Evolutionary conservation across 2,888 invertebrate species (phyloP).

Genomic region (Mactromeris polynyma): DNA sequence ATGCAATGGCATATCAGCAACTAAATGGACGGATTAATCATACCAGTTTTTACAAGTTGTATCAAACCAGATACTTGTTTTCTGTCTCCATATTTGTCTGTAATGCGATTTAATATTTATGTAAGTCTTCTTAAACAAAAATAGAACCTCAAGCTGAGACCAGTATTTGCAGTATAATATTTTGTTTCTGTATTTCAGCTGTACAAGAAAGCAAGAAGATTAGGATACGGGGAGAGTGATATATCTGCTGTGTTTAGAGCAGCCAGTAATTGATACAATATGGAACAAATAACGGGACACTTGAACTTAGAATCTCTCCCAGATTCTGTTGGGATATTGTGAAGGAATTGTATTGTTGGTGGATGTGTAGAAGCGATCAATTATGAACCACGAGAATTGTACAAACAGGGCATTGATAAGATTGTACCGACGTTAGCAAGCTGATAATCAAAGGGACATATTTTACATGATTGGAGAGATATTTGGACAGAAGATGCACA

Average conservation of each 20-base stretch:
- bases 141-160: no score
- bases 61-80: no score
- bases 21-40: no score
- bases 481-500: not conserved
- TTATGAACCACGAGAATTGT: not conserved
- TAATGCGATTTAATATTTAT: no score
- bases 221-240: slow-evolving; percentile 97
- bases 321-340: not conserved
- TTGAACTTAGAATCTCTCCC: not conserved
- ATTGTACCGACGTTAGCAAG: not conserved
- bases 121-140: no score
- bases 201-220: slow-evolving; percentile 97
- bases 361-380: not conserved
- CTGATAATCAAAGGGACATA: not conserved
- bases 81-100: no score
- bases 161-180: no score
- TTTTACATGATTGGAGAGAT: not conserved
- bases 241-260: slow-evolving; percentile 95
- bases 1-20: no score
- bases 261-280: slow-evolving; percentile 77
- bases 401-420: not conserved
- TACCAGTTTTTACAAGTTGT: no score
- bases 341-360: not conserved
- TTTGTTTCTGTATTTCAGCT: slow-evolving; percentile 86
- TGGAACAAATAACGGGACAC: not conserved